Evolutionary conservation across 23 tunicate genomes (phyloP).

Genomic region (Trididemnum nubilum): DNA sequence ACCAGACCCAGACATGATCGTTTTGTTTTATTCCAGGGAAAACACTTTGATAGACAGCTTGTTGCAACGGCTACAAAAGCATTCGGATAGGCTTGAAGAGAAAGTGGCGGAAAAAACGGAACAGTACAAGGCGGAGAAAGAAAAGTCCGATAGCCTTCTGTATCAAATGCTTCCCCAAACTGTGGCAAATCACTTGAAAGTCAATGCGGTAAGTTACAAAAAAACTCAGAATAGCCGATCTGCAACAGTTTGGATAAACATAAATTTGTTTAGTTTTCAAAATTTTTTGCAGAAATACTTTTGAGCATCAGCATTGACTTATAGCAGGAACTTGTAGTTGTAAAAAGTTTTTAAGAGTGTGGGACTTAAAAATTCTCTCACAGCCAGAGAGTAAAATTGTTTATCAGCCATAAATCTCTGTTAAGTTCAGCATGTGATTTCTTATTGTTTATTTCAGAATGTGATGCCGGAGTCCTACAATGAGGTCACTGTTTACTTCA

Average conservation of each 20-base stretch:
- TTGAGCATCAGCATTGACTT: too few species aligned
- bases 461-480: conserved; percentile 71
- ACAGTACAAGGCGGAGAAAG: conserved; percentile 69
- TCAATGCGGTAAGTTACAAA: conserved; percentile 35
- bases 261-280: too few species aligned
- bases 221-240: too few species aligned
- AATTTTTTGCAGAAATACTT: too few species aligned
- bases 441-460: conserved; percentile 49
- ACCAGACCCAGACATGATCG: too few species aligned
- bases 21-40: conserved; percentile 55
- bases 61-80: conserved; percentile 56
- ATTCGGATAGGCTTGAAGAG: conserved; percentile 66
- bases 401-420: too few species aligned
- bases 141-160: conserved; percentile 72
- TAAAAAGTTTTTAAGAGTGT: too few species aligned
- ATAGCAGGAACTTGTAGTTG: too few species aligned
- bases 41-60: conserved; percentile 72
- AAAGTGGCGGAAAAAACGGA: conserved; percentile 75
- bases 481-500: conserved; percentile 82
- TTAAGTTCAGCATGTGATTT: too few species aligned
- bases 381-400: too few species aligned
- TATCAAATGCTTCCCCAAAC: conserved; percentile 89
- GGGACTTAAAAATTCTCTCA: too few species aligned
- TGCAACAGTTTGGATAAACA: too few species aligned
- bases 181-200: conserved; percentile 75